A percentile compares a stretch with the other conserved stretches of the same genome.
These are phyloP conservation scores for Mionectes olivaceus DNA, from an alignment of 2,797 vertebrate genomes.

Conservation along the genomic window DNA sequence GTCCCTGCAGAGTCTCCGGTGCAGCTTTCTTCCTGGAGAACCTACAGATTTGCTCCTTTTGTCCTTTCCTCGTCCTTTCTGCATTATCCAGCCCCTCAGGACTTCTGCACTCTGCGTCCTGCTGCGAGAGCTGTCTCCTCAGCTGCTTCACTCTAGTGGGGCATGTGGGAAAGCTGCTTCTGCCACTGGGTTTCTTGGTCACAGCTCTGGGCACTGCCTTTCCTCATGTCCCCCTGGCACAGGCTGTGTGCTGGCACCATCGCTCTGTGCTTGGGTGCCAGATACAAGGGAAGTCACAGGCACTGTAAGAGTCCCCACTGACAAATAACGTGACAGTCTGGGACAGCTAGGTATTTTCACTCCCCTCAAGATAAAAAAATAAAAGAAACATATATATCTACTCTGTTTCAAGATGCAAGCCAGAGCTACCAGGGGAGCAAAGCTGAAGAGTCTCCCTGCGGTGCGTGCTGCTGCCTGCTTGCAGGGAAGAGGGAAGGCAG, in stretches of 20 bases:
- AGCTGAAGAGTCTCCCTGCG: accelerated
- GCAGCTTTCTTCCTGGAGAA: background rate
- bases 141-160: background rate
- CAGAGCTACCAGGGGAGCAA: background rate
- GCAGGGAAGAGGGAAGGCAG: background rate
- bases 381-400: background rate
- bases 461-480: background rate
- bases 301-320: background rate
- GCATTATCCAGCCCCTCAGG: background rate
- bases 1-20: background rate
- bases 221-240: accelerated
- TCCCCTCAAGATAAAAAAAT: background rate
- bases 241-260: accelerated
- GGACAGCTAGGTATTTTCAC: background rate
- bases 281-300: background rate
- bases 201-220: background rate
- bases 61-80: background rate
- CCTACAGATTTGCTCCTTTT: background rate
- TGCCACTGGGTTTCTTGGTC: background rate
- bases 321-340: background rate
- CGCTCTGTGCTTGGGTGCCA: background rate
- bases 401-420: background rate
- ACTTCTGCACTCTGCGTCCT: background rate
- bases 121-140: accelerated
- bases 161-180: background rate